These are phyloP conservation scores for Hypocryptadius cinnamomeus DNA, from an alignment of 2,113 vertebrate species.

Conservation along the genomic window DNA sequence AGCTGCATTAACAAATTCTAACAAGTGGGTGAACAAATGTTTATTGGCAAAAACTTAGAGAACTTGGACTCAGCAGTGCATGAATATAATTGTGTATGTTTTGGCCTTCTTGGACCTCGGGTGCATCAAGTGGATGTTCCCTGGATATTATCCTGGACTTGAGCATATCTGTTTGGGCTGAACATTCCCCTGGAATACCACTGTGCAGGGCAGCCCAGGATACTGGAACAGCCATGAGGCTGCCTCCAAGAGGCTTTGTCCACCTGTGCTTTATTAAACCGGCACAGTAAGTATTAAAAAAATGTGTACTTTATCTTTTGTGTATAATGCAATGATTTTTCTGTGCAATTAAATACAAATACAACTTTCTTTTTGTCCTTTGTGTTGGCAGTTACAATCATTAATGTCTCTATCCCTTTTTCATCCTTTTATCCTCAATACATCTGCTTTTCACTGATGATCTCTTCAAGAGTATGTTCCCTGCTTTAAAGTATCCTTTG, in stretches of 20 bases:
- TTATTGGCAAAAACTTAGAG: not conserved
- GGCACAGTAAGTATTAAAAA: not conserved
- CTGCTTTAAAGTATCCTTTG: not conserved
- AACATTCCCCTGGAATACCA: not conserved
- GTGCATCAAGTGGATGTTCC: not conserved
- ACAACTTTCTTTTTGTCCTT: not conserved
- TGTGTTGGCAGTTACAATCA: not conserved
- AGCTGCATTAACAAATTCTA: not conserved
- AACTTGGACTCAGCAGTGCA: not conserved
- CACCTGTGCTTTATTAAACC: not conserved
- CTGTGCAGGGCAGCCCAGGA: not conserved
- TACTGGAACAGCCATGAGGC: not conserved
- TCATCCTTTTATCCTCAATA: not conserved
- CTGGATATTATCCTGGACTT: not conserved
- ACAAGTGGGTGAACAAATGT: not conserved
- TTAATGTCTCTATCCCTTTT: not conserved
- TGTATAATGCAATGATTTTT: not conserved
- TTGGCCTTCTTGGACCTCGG: not conserved
- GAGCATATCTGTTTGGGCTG: accelerated
- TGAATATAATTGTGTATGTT: not conserved
- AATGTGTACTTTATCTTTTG: not conserved
- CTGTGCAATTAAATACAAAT: not conserved
- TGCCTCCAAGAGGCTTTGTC: not conserved
- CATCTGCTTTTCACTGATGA: not conserved
- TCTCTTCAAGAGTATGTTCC: not conserved